Evolutionary conservation across 2,113 vertebrate genomes (phyloP).

Genomic region (Bufo bufo): DNA sequence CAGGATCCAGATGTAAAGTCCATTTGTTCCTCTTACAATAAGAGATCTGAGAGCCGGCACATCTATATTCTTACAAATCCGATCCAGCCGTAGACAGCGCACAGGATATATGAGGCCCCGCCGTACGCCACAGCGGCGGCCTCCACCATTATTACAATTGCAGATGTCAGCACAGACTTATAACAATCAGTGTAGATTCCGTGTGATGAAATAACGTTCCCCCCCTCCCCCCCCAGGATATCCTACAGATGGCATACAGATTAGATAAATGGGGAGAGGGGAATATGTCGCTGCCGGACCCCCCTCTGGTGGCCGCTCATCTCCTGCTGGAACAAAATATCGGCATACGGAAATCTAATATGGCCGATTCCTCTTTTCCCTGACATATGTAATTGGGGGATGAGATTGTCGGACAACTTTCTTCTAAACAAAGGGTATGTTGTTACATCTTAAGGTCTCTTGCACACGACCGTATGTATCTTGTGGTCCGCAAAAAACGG

Average conservation of each 20-base stretch:
- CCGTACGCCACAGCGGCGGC: neutral
- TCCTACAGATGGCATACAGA: neutral
- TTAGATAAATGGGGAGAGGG: neutral
- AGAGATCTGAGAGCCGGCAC: neutral
- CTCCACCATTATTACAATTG: neutral
- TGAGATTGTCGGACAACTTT: too few species aligned
- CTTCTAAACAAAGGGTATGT: too few species aligned
- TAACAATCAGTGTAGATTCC: neutral
- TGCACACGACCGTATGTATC: too few species aligned
- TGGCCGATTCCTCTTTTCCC: neutral
- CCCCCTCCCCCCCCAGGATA: neutral
- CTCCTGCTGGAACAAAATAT: neutral
- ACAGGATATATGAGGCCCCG: neutral
- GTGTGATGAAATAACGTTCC: neutral
- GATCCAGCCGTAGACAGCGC: neutral
- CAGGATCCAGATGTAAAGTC: constrained; percentile 20
- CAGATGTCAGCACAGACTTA: constrained; percentile 25
- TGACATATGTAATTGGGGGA: too few species aligned
- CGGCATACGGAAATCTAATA: neutral
- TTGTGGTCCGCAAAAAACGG: too few species aligned
- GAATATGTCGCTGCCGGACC: neutral
- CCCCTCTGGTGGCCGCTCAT: neutral
- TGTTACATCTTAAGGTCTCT: too few species aligned
- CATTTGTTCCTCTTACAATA: neutral
- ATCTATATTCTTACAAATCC: neutral